phyloP scores from a whole-genome alignment of 2,888 invertebrate species.

The Ormyrus nitidulus region DNA sequence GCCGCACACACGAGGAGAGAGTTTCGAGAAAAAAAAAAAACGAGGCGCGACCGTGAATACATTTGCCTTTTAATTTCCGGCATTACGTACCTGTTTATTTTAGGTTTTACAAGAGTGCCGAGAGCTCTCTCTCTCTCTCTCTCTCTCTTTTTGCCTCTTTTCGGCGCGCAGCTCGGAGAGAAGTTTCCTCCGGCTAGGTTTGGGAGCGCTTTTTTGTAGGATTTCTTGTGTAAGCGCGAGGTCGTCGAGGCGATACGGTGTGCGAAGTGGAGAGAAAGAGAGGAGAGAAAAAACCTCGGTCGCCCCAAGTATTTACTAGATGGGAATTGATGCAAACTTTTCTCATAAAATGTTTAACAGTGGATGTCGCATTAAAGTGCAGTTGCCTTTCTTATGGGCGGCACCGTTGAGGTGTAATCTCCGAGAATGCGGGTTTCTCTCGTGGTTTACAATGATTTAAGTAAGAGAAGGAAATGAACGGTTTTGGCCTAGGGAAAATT shows the following conservation, averaged over 20 bases:
- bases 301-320: constrained; percentile 25
- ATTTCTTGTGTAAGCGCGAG: constrained; percentile 17
- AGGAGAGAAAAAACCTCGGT: too few species aligned
- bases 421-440: too few species aligned
- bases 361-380: constrained; percentile 2
- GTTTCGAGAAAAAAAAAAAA: constrained; percentile 7
- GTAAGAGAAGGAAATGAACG: too few species aligned
- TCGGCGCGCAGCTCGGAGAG: background rate
- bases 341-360: constrained; percentile 41
- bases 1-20: background rate
- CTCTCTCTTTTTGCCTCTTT: background rate
- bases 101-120: constrained; percentile 19
- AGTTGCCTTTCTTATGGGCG: too few species aligned
- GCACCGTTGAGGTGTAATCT: too few species aligned
- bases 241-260: background rate
- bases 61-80: constrained; percentile 53
- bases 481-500: too few species aligned
- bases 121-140: background rate
- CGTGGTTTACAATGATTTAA: too few species aligned
- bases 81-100: constrained; percentile 41
- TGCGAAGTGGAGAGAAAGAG: background rate
- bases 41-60: constrained; percentile 33
- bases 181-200: background rate
- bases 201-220: constrained; percentile 11
- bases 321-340: constrained; percentile 44